Conservation (phyloP, 2,888 invertebrate genomes). For the Sarcophaga variegata region DNA sequence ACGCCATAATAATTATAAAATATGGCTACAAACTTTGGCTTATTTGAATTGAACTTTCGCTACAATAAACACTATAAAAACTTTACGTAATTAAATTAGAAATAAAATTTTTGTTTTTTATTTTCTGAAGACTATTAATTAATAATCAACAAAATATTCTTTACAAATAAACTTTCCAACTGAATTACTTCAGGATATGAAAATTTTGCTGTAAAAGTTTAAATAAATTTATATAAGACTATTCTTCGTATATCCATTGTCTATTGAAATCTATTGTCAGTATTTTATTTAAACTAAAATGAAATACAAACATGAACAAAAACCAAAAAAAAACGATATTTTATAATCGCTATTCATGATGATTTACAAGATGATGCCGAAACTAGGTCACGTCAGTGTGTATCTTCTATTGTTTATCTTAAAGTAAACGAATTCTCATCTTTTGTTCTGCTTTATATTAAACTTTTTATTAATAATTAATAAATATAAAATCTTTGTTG, state of each 20-base stretch:
- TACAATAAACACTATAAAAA: too few species aligned
- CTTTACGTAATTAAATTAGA: too few species aligned
- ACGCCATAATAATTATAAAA: too few species aligned
- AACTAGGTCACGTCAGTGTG: conserved; percentile 19
- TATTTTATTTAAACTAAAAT: neutral
- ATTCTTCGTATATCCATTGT: too few species aligned
- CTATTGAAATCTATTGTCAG: too few species aligned
- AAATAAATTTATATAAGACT: neutral
- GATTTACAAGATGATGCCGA: conserved; percentile 5
- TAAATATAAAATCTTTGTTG: neutral
- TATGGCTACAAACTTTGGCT: too few species aligned
- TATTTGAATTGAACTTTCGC: too few species aligned
- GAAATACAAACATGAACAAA: too few species aligned
- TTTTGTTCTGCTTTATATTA: neutral
- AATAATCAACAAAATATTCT: conserved; percentile 25
- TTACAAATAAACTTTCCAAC: conserved; percentile 25
- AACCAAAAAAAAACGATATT: too few species aligned
- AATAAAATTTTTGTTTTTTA: neutral
- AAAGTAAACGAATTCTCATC: conserved; percentile 8
- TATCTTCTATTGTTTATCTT: conserved; percentile 15
- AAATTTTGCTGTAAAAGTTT: conserved; percentile 24
- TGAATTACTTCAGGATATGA: conserved; percentile 20
- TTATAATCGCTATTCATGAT: conserved; percentile 14
- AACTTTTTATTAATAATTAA: conserved; percentile 13
- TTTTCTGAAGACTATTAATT: conserved; percentile 24